Conservation (phyloP, 2,797 vertebrate species). For the Balearica regulorum region DNA sequence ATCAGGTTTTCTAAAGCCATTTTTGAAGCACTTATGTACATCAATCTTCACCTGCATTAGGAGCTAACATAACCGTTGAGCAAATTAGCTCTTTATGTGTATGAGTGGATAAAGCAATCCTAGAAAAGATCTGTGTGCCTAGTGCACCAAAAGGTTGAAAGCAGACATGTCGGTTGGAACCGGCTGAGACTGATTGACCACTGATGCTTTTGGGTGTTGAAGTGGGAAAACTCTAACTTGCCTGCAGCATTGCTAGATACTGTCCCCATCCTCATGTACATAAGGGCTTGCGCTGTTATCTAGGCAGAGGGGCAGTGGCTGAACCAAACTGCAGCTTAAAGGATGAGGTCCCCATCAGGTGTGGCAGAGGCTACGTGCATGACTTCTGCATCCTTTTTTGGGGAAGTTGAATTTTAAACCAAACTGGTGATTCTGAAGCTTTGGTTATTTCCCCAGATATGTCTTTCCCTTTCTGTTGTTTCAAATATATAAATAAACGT, state of each 20-base stretch:
- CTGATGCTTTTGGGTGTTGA: not conserved
- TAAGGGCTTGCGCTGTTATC: not conserved
- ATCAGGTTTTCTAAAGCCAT: not conserved
- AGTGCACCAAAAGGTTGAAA: not conserved
- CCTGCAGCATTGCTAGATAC: not conserved
- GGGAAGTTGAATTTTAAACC: not conserved
- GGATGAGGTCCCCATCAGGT: not conserved
- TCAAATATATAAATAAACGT: not conserved
- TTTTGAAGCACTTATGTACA: not conserved
- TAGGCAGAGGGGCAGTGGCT: not conserved
- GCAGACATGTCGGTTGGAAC: not conserved
- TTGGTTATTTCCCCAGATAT: not conserved
- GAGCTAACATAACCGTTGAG: not conserved
- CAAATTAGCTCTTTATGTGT: not conserved
- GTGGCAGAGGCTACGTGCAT: not conserved
- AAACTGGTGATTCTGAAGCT: not conserved
- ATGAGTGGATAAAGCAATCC: not conserved
- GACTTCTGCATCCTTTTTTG: not conserved
- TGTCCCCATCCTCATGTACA: not conserved
- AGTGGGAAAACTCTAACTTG: not conserved
- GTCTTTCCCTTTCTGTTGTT: not conserved
- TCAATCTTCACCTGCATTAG: not conserved
- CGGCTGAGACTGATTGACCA: not conserved
- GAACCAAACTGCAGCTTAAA: not conserved
- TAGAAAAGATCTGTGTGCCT: not conserved